phyloP scores from a whole-genome alignment of 2,113 vertebrate genomes.

The Phoenicopterus ruber region DNA sequence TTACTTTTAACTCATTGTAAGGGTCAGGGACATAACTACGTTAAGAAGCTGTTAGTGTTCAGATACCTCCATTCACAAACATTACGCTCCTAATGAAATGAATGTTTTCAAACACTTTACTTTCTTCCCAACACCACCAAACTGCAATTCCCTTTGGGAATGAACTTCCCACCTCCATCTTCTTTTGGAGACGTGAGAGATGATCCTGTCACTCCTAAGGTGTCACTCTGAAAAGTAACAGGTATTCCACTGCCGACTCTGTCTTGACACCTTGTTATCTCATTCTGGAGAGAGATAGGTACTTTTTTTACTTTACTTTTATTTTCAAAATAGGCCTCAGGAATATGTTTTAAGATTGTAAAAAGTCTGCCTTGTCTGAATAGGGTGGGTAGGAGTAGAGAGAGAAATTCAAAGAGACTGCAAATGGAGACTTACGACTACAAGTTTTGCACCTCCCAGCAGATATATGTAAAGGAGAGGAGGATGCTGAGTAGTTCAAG shows the following conservation, averaged over 20 bases:
- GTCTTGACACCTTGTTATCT: neutral
- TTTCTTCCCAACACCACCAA: neutral
- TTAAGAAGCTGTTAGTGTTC: neutral
- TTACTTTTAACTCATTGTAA: neutral
- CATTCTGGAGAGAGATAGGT: neutral
- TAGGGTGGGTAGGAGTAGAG: neutral
- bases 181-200: neutral
- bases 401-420: neutral
- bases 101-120: neutral
- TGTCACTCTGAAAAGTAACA: neutral
- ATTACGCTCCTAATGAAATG: neutral
- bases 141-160: neutral
- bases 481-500: neutral
- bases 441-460: neutral
- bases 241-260: neutral
- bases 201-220: neutral
- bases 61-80: neutral
- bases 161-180: neutral
- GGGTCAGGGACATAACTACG: neutral
- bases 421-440: neutral
- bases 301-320: neutral
- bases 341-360: neutral
- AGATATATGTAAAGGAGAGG: neutral
- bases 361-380: neutral
- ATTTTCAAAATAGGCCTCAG: neutral